phyloP scores from a whole-genome alignment of 2,888 invertebrate genomes.

The Ctenicera cuprea region DNA sequence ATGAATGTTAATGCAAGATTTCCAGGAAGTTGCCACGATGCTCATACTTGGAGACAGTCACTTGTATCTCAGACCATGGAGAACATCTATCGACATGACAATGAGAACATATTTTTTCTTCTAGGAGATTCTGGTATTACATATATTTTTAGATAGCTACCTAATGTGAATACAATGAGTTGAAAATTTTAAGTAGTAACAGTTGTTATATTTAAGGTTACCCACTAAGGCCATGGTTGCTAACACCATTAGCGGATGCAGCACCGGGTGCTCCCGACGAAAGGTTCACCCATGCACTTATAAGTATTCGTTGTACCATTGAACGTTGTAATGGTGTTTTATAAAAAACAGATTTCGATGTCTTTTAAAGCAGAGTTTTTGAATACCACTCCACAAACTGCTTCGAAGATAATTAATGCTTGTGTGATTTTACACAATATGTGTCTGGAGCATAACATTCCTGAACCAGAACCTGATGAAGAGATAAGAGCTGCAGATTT shows the following conservation, averaged over 20 bases:
- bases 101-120: conserved; percentile 31
- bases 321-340: conserved; percentile 55
- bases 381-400: conserved; percentile 47
- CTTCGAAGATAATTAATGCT: conserved; percentile 53
- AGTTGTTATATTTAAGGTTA: conserved; percentile 53
- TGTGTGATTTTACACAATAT: conserved; percentile 41
- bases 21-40: conserved; percentile 56
- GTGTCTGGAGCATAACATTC: conserved; percentile 8
- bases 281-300: conserved; percentile 45
- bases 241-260: conserved; percentile 38
- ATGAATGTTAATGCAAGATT: conserved; percentile 54
- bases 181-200: conserved; percentile 30
- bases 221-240: conserved; percentile 48
- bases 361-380: conserved; percentile 54
- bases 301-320: conserved; percentile 41
- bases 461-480: background rate
- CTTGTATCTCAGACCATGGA: conserved; percentile 42
- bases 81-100: conserved; percentile 37
- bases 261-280: conserved; percentile 39
- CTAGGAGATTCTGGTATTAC: conserved; percentile 14
- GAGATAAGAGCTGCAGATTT: background rate
- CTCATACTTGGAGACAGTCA: conserved; percentile 55
- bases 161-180: too few relatives aligned
- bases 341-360: conserved; percentile 58
- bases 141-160: background rate